Evolutionary conservation across 2,888 invertebrate species (phyloP).

Genomic region (Argyresthia goedartella): DNA sequence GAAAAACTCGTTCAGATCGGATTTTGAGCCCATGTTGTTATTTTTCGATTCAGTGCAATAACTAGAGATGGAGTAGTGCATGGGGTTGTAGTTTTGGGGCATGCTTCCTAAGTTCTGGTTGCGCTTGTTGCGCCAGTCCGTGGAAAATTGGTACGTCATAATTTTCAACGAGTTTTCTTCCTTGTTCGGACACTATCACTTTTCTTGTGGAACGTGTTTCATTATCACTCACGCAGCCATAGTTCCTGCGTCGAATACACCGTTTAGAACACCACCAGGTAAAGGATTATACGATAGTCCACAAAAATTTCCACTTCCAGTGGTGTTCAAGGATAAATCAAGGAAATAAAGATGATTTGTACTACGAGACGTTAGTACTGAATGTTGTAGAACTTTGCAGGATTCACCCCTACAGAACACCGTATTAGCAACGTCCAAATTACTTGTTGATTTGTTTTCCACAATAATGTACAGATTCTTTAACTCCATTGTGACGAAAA

Average conservation of each 20-base stretch:
- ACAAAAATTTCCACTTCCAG: conserved; percentile 25
- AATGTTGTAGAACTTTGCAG: conserved; percentile 15
- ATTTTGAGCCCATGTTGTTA: conserved; percentile 17
- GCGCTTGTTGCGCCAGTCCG: conserved; percentile 40
- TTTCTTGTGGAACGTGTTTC: not conserved
- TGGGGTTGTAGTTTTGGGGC: conserved; percentile 24
- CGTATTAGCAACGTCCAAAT: conserved; percentile 26
- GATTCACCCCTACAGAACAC: conserved; percentile 34
- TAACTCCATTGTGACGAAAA: conserved; percentile 58
- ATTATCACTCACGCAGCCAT: conserved; percentile 36
- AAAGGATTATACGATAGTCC: conserved; percentile 39
- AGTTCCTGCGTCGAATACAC: conserved; percentile 18
- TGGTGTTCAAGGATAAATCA: conserved; percentile 26
- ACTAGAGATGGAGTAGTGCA: conserved; percentile 33
- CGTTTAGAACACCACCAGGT: conserved; percentile 28
- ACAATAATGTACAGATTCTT: conserved; percentile 36
- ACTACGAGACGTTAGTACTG: conserved; percentile 22
- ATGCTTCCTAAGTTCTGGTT: conserved; percentile 16
- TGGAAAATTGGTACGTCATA: conserved; percentile 37
- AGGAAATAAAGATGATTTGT: conserved; percentile 28
- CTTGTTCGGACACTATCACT: not conserved
- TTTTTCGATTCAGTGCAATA: conserved; percentile 34
- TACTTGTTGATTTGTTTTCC: conserved; percentile 37
- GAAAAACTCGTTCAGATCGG: conserved; percentile 33
- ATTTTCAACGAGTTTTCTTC: conserved; percentile 13